Evolutionary conservation across 1,140 invertebrate genomes (phyloP).

Genomic region (Chymomyza costata): DNA sequence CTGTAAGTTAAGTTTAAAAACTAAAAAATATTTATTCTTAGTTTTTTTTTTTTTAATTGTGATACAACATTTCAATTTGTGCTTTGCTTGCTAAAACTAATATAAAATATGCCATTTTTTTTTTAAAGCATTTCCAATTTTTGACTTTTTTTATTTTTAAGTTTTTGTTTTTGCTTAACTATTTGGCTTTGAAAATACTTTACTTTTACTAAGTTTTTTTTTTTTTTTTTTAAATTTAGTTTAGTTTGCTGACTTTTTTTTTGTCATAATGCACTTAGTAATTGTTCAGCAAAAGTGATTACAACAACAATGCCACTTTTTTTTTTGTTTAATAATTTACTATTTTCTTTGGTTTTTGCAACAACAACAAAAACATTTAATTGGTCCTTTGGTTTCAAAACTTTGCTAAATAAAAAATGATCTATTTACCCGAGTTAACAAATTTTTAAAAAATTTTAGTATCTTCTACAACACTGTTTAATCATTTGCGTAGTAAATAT

Average conservation of each 20-base stretch:
- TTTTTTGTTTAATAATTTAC: constrained; percentile 13
- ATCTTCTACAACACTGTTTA: no score
- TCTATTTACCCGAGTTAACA: no score
- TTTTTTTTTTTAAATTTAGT: constrained; percentile 23
- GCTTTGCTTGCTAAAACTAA: constrained; percentile 19
- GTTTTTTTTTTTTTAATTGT: no score
- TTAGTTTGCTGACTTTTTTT: constrained; percentile 48
- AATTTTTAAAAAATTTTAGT: no score
- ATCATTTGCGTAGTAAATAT: no score
- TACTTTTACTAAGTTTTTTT: constrained; percentile 37
- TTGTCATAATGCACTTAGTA: constrained; percentile 34
- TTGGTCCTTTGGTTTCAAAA: constrained; percentile 68
- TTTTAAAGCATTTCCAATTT: constrained; percentile 14
- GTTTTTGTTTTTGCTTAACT: constrained; percentile 56
- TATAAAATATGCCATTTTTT: no score
- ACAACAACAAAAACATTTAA: constrained; percentile 41
- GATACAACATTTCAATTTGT: constrained; percentile 29
- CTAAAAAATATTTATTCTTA: constrained; percentile 14
- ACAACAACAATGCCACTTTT: constrained; percentile 65
- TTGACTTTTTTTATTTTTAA: constrained; percentile 17
- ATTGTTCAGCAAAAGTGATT: constrained; percentile 64
- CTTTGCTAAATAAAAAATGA: constrained; percentile 42
- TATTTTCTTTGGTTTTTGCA: constrained; percentile 31
- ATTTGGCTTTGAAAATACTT: constrained; percentile 73
- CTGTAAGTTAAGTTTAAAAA: constrained; percentile 9